Evolutionary conservation across 2,888 invertebrate species (phyloP), one percentile per base, ranked within the genome.

Genomic region (Hylaea fasciaria): DNA sequence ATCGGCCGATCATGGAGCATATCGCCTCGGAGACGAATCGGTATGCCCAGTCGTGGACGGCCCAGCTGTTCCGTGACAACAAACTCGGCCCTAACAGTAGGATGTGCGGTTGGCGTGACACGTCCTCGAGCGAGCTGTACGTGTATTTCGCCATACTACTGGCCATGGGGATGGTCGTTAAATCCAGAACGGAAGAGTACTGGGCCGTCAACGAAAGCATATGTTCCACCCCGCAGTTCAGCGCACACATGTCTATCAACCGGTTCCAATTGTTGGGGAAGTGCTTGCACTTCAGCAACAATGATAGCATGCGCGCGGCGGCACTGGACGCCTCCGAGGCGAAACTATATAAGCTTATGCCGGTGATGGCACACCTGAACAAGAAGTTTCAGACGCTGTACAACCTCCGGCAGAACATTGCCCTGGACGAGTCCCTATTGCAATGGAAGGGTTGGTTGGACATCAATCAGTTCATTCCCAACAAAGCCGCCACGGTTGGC

Each of bases 401-500:
- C 32, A 12, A 13, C 14, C 49, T 17, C 0, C 12, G 14, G 16
- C 49, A 46, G 13, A 13, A 52, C 2, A 35, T 62, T 1, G 54
- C 53, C 0, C 35, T 62, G 0, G 57, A 62, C 41, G 57, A 62
- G 22, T 53, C 57, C 2, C 46, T 62, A 0, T 28, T 62, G 0
- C 3, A n/a, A 11, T 57, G 57, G 62, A 13, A 54, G 10, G 62
- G 62, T 0, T 32, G 54, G 13, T n/a, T 57, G 8, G 11, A 2
- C 0, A 46, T 57, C n/a, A 35, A 35, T 2, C 62, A 62, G 32
- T 49, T 35, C 10, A 62, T 57, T 5, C 16, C 39, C 5, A 44
- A 43, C 0, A 53, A 57, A 22, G 35, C 43, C 0, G 57, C 57
- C 8, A 29, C 14, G 12, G 57, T 62, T 5, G 57, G 57, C 12